phyloP scores from a whole-genome alignment of 1,140 invertebrate species.

The Zaprionus gabonicus region DNA sequence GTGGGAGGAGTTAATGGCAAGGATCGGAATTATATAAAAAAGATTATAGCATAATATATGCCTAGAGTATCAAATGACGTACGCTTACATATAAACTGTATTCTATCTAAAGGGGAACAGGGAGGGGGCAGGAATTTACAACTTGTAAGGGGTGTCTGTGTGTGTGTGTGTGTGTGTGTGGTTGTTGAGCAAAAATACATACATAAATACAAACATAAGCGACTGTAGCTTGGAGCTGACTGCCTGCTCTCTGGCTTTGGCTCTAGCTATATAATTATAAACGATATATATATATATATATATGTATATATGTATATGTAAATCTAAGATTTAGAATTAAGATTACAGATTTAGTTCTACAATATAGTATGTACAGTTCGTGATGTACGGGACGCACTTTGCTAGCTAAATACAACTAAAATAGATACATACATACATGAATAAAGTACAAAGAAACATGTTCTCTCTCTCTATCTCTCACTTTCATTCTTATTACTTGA shows the following conservation, averaged over 20 bases:
- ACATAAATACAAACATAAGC: constrained; percentile 34
- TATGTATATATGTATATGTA: not conserved
- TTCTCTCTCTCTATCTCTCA: not conserved
- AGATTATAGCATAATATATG: constrained; percentile 6
- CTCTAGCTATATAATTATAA: constrained; percentile 21
- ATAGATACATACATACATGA: constrained; percentile 6
- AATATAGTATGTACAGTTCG: constrained; percentile 18
- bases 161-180: constrained; percentile 25
- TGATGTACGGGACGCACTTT: constrained; percentile 28
- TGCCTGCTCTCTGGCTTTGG: constrained; percentile 41
- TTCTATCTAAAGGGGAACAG: not conserved
- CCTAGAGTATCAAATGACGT: constrained; percentile 3
- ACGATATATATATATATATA: not conserved
- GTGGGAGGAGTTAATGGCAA: not conserved
- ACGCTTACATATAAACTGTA: not conserved
- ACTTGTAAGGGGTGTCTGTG: constrained; percentile 10
- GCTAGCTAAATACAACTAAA: constrained; percentile 26
- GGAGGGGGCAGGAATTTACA: not conserved
- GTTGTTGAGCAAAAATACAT: constrained; percentile 37
- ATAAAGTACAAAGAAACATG: not conserved
- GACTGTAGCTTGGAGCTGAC: constrained; percentile 30
- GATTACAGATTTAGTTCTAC: constrained; percentile 3
- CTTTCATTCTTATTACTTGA: not conserved
- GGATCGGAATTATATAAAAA: not conserved
- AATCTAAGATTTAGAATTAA: constrained; percentile 7